phyloP scores from a whole-genome alignment of 2,888 invertebrate species.

The Nudaria mundana region DNA sequence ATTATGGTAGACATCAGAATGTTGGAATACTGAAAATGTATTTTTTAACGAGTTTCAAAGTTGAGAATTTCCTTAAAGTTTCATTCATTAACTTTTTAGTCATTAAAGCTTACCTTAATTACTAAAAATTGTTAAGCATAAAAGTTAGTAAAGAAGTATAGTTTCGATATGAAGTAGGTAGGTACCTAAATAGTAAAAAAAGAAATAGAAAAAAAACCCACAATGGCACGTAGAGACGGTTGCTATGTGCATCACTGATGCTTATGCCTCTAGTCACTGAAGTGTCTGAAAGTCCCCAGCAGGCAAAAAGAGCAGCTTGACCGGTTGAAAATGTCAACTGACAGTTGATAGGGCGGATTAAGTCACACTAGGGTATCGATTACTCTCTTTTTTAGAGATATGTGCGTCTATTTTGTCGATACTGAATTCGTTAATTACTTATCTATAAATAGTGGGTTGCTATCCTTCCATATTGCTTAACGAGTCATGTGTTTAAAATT shows the following conservation, averaged over 20 bases:
- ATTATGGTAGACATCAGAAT: too few relatives aligned
- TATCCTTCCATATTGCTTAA: constrained; percentile 17
- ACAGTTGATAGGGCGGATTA: constrained; percentile 29
- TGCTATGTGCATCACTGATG: constrained; percentile 2
- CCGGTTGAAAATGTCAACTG: constrained; percentile 32
- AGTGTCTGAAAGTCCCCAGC: constrained; percentile 2
- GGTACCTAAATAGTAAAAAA: too few relatives aligned
- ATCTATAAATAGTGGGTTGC: constrained; percentile 30
- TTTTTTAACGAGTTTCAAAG: too few relatives aligned
- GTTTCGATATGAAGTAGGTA: too few relatives aligned
- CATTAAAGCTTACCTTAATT: too few relatives aligned
- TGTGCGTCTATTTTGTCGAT: constrained; percentile 45
- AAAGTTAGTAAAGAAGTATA: too few relatives aligned
- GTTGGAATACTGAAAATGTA: too few relatives aligned
- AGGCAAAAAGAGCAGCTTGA: constrained; percentile 18
- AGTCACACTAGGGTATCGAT: constrained; percentile 23
- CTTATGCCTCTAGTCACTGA: constrained; percentile 4
- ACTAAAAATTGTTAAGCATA: too few relatives aligned
- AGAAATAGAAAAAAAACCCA: not conserved
- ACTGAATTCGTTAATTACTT: constrained; percentile 36
- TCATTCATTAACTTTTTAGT: too few relatives aligned
- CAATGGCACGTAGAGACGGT: not conserved
- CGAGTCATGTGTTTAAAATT: constrained; percentile 44
- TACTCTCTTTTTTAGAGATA: constrained; percentile 46
- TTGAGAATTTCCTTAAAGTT: too few relatives aligned